phyloP scores from a whole-genome alignment of 2,888 invertebrate species.

The Baccha elongata region DNA sequence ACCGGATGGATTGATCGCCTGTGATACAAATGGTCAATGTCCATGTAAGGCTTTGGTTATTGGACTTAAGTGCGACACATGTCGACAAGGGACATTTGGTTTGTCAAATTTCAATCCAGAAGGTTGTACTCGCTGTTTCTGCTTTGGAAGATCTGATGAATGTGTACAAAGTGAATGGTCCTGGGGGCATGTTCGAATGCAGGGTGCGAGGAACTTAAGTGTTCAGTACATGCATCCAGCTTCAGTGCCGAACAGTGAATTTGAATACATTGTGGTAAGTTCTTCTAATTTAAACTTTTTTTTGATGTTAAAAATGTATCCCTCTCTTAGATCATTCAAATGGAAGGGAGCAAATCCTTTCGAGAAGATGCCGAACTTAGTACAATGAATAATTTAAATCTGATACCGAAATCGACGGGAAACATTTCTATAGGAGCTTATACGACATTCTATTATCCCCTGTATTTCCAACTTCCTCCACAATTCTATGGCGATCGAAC shows the following conservation, averaged over 20 bases:
- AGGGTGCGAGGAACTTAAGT: slow-evolving; percentile 83
- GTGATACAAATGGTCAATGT: slow-evolving; percentile 90
- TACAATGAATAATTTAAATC: slow-evolving; percentile 84
- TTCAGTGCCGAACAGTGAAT: slow-evolving; percentile 78
- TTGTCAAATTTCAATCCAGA: slow-evolving; percentile 89
- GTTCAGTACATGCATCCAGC: slow-evolving; percentile 79
- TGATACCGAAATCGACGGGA: slow-evolving; percentile 85
- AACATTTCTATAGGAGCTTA: slow-evolving; percentile 82
- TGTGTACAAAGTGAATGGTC: slow-evolving; percentile 92
- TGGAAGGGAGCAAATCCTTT: slow-evolving; percentile 79
- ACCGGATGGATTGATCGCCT: slow-evolving; percentile 86
- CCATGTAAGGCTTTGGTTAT: slow-evolving; percentile 95
- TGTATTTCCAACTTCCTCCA: slow-evolving; percentile 86
- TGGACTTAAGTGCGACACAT: slow-evolving; percentile 92
- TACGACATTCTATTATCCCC: slow-evolving; percentile 79
- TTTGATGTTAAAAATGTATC: neutral
- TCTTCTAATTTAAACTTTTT: too few relatives aligned
- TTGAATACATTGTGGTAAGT: slow-evolving; percentile 81
- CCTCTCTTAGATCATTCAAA: slow-evolving; percentile 76
- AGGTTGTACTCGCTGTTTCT: slow-evolving; percentile 98
- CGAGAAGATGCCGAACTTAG: slow-evolving; percentile 83
- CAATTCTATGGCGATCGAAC: slow-evolving; percentile 94
- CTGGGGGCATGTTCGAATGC: slow-evolving; percentile 90
- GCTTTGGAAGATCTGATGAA: slow-evolving; percentile 92
- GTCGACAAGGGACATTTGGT: slow-evolving; percentile 93